Conservation (phyloP, 30 jellyfish, hydroid and myxozoan genomes). For the Chironex yamaguchii region DNA sequence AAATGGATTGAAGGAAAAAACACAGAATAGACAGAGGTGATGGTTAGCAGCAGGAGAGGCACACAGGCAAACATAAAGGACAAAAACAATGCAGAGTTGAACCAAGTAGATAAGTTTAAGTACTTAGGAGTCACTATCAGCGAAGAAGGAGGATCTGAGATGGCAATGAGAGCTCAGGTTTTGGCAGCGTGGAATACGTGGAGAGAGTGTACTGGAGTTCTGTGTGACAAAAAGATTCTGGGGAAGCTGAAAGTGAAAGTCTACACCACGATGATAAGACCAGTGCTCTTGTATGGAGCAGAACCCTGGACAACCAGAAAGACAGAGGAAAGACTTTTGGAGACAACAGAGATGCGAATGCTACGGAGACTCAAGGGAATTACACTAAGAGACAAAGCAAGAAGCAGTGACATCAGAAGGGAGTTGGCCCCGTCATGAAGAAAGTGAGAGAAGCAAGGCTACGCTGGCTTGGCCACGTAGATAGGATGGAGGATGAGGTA, state of each 20-base stretch:
- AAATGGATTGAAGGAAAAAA: not conserved
- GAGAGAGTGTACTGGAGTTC: conserved; percentile 7
- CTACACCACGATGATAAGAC: not conserved
- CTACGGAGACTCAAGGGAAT: too few relatives aligned
- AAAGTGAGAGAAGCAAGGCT: too few relatives aligned
- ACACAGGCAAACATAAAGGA: not conserved
- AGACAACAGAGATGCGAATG: too few relatives aligned
- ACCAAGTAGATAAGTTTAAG: not conserved
- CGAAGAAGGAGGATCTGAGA: conserved; percentile 3
- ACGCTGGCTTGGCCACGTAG: too few relatives aligned
- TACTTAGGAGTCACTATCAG: not conserved
- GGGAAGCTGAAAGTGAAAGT: conserved; percentile 8
- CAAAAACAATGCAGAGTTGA: not conserved
- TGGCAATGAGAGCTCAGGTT: too few relatives aligned
- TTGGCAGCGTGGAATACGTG: not conserved
- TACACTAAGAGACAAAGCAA: too few relatives aligned
- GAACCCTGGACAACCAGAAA: not conserved
- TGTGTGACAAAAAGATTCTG: conserved; percentile 26
- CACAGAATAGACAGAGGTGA: not conserved
- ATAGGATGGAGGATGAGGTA: too few relatives aligned
- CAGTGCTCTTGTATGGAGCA: conserved; percentile 14
- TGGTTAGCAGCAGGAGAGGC: conserved; percentile 3
- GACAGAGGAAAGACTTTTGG: too few relatives aligned
- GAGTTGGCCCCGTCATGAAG: too few relatives aligned
- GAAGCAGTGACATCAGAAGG: too few relatives aligned